A percentile compares a stretch with the other conserved stretches of the same genome.
These are phyloP conservation scores for Drosophila guanche DNA, from an alignment of 1,140 invertebrate genomes.

Conservation along the genomic window DNA sequence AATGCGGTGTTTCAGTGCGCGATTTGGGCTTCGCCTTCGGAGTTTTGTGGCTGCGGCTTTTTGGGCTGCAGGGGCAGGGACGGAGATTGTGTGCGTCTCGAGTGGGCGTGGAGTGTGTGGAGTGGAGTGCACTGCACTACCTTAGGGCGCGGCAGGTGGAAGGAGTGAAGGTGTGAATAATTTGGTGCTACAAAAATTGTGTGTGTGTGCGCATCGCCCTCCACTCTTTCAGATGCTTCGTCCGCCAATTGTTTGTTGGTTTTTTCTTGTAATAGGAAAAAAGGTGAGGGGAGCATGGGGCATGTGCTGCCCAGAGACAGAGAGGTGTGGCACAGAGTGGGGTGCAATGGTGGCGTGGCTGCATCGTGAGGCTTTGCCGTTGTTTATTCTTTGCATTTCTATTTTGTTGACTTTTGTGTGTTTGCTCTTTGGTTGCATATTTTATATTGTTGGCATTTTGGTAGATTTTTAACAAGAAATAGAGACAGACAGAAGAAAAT, in stretches of 20 bases:
- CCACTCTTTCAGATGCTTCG: slow-evolving; percentile 26
- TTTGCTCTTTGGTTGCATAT: slow-evolving; percentile 37
- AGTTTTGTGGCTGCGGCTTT: slow-evolving; percentile 33
- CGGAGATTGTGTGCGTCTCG: slow-evolving; percentile 57
- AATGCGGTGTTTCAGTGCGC: slow-evolving; percentile 52
- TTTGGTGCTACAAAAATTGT: slow-evolving; percentile 61
- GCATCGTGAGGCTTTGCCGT: slow-evolving; percentile 19
- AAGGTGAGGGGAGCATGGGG: slow-evolving; percentile 3
- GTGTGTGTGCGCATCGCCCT: slow-evolving; percentile 41
- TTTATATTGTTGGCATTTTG: slow-evolving; percentile 49
- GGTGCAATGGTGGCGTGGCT: too few species aligned
- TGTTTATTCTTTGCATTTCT: slow-evolving; percentile 53
- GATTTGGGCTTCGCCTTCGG: slow-evolving; percentile 11
- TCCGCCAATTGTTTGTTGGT: slow-evolving; percentile 42
- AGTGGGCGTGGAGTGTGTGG: slow-evolving; percentile 53
- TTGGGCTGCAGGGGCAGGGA: not conserved
- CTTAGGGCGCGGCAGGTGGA: too few species aligned
- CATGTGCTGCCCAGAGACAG: not conserved
- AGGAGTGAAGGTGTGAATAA: slow-evolving; percentile 61
- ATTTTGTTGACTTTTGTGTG: slow-evolving; percentile 28
- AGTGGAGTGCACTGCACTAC: not conserved
- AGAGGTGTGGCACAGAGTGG: too few species aligned
- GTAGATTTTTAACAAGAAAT: too few species aligned
- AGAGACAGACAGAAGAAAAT: not conserved
- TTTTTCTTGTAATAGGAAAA: slow-evolving; percentile 1